phyloP scores from a whole-genome alignment of 2,113 vertebrate species.

The Cyphomyrus discorhynchus region DNA sequence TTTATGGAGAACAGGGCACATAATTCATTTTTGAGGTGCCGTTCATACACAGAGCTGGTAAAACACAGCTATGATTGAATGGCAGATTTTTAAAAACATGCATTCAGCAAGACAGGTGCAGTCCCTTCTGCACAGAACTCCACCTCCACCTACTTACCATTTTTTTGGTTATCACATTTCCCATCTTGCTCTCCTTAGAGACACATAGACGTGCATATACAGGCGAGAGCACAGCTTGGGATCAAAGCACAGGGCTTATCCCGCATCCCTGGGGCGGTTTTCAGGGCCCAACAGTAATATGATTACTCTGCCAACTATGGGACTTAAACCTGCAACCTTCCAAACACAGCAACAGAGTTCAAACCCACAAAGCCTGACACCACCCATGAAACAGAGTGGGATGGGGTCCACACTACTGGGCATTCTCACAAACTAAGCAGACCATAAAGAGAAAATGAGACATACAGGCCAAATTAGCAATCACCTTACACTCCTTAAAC shows the following conservation, averaged over 20 bases:
- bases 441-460: neutral
- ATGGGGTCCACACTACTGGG: neutral
- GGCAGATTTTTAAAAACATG: neutral
- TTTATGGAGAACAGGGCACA: neutral
- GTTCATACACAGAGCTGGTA: neutral
- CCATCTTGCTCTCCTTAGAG: neutral
- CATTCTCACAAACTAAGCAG: neutral
- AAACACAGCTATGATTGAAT: neutral
- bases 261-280: neutral
- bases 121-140: neutral
- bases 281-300: neutral
- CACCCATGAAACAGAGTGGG: neutral
- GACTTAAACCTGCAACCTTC: neutral
- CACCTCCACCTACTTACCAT: neutral
- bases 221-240: neutral
- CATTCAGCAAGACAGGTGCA: neutral
- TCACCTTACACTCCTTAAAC: neutral
- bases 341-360: neutral
- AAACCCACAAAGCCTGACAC: neutral
- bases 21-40: neutral
- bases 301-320: neutral
- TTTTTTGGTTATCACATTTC: neutral
- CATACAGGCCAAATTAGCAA: neutral
- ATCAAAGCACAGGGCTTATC: neutral
- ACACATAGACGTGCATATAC: neutral